Evolutionary conservation across 2,888 invertebrate species (phyloP), one percentile per base, ranked within the genome.

Genomic region (Pyrochroa serraticornis): DNA sequence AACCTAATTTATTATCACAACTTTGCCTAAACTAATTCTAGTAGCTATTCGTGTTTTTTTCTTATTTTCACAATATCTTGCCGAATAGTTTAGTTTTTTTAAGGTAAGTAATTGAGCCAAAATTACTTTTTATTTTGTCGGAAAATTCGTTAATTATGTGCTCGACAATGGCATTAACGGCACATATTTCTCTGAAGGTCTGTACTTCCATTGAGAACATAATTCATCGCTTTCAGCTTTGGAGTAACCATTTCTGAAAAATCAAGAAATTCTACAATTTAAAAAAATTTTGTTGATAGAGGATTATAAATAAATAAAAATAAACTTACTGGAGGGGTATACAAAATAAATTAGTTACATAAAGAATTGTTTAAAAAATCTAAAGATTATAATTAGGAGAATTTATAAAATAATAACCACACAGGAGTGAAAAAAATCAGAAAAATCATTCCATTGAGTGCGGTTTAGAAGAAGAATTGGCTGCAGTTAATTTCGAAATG

Each of bases 161-260:
- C 59, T 75, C 75, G 52, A 80, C 67, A 62, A 71, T 46, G 66
- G 79, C 77, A 70, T 79, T 71, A 68, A 67, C 54, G 86, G 85
- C 53, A 84, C 81, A 69, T 86, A 86, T 73, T 86, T 86, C 60
- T 85, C 85, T 34, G 86, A 85, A 0, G 87, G 87, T 63, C 84
- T 81, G 71, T 85, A 87, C 65, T 84, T 83, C 82, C 84, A 86
- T 66, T 84, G 83, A 3, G 84, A 81, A 68, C 87, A 87, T 43
- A 87, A 74, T 53, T 79, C 80, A 68, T 84, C 82, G 42, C 83
- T 82, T 65, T 83, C 84, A 31, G 83, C 82, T 71, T 85, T 79
- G 56, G 82, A 82, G 65, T 85, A 86, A 41, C 87, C 87, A 71
- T 82, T 85, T 69, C 87, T 87, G 77, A 37, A 73, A 72, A 22